Evolutionary conservation across 2,888 invertebrate genomes (phyloP).

Genomic region (Nowickia ferox): DNA sequence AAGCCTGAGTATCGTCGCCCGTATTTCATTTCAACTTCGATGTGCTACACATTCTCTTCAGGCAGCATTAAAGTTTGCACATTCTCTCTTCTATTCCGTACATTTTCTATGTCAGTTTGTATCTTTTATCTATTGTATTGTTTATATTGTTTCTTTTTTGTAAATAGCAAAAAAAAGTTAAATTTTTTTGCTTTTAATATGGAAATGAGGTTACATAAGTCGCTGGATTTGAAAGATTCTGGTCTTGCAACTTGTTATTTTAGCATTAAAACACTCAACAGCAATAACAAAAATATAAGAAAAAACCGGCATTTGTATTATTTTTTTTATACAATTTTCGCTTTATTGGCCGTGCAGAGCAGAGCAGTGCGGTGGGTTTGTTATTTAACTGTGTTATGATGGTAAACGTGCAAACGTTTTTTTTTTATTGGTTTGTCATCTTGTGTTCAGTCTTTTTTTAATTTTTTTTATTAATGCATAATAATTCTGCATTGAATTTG

Average conservation of each 20-base stretch:
- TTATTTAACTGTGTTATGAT: constrained; percentile 48
- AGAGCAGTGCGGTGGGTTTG: constrained; percentile 7
- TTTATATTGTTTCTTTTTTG: background rate
- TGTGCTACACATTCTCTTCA: background rate
- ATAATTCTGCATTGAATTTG: constrained; percentile 38
- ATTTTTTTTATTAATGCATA: constrained; percentile 47
- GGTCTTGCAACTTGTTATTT: constrained; percentile 67
- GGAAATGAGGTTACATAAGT: constrained; percentile 72
- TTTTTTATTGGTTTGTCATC: background rate
- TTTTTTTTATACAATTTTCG: constrained; percentile 5
- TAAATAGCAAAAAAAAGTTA: background rate
- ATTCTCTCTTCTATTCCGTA: constrained; percentile 48
- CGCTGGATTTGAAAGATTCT: constrained; percentile 69
- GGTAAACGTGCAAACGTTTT: constrained; percentile 50
- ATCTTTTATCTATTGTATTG: constrained; percentile 23
- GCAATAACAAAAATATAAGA: background rate
- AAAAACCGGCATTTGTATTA: constrained; percentile 59
- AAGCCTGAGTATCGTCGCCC: constrained; percentile 1
- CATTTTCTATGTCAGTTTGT: constrained; percentile 46
- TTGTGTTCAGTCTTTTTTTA: background rate
- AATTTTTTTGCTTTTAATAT: constrained; percentile 55
- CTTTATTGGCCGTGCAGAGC: constrained; percentile 34
- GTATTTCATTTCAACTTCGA: background rate
- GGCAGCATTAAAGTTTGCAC: background rate
- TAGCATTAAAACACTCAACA: constrained; percentile 45